Base-by-base conservation (phyloP, 2,113 vertebrate species). In the Pachypanchax playfairii region DNA sequence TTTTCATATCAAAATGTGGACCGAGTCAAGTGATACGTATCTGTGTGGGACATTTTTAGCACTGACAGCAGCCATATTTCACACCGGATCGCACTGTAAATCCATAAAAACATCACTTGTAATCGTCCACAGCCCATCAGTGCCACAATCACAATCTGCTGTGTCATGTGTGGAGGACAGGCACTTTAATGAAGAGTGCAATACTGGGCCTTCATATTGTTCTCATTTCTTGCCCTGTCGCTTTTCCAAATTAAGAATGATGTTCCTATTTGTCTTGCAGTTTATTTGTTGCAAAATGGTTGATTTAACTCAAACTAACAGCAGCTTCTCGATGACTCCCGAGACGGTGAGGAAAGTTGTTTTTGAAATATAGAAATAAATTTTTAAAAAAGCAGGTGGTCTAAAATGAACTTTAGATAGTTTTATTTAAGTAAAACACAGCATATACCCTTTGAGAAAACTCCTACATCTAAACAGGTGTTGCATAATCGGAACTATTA, bases 191-290 rank as follows among this genome's bases (percentile, higher is more conserved):
- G 81, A 87, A 87, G 80, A 79, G 53, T 58, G 63, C 17, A n/a
- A 53, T 39, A 56, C 73, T 53, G 69, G 50, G 64, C 60, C 70
- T 78, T 73, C 11, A 48, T 77, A 79, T 75, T 82, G 73, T 85
- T 85, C 84, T 87, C 61, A 89, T 89, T 88, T 89, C 85, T 86
- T 88, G 85, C 78, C 72, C 70, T 80, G 88, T 88, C 87, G 66
- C 82, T 72, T 89, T 73, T 68, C 51, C 44, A 89, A 89, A 91
- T 90, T 81, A 87, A 88, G 89, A 91, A 82, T 84, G 88, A 90
- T 90, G 87, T 73, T 84, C 70, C 69, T 84, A 83, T 89, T 86
- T 85, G 73, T 80, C 75, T 67, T 43, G 54, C 73, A 72, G 70
- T 78, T 85, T 85, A 84, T 85, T 79, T 78, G 65, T 81, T 75